A percentile compares a stretch with the other conserved stretches of the same genome.
phyloP scores from a whole-genome alignment of 2,113 vertebrate species.

The Corythoichthys haematopterus region DNA sequence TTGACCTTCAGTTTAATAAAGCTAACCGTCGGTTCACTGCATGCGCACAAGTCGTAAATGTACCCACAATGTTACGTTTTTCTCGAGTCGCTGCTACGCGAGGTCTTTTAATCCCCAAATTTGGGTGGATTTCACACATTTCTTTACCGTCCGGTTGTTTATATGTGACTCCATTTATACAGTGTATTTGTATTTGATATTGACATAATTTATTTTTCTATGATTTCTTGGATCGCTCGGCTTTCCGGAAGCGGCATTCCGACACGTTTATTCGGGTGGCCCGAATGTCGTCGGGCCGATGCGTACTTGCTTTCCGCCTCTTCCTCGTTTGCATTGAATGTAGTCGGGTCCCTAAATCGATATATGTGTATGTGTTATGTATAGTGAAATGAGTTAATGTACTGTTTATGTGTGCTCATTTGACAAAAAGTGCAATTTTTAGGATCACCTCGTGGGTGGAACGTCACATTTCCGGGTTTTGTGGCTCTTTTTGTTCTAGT shows the following conservation, averaged over 20 bases:
- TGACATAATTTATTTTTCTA: conserved; percentile 71
- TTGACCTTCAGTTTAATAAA: too few relatives aligned
- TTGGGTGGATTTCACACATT: conserved; percentile 28
- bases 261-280: conserved; percentile 11
- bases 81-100: conserved; percentile 28
- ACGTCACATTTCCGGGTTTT: conserved; percentile 31
- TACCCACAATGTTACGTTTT: background rate
- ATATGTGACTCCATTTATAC: conserved; percentile 34
- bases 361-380: conserved; percentile 41
- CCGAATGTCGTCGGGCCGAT: conserved; percentile 33
- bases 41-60: conserved; percentile 26
- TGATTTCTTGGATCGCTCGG: conserved; percentile 66
- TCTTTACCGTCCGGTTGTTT: conserved; percentile 50
- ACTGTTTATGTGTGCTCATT: conserved; percentile 66
- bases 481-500: conserved; percentile 44
- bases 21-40: conserved; percentile 29
- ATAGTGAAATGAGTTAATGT: conserved; percentile 67
- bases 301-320: conserved; percentile 1
- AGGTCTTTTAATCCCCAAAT: conserved; percentile 18
- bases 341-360: conserved; percentile 57
- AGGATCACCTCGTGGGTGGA: conserved; percentile 37
- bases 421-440: conserved; percentile 73
- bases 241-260: conserved; percentile 65
- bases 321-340: conserved; percentile 69
- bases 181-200: conserved; percentile 64